Evolutionary conservation across 2,113 vertebrate species (phyloP).

Genomic region (Triplophysa tibetana): DNA sequence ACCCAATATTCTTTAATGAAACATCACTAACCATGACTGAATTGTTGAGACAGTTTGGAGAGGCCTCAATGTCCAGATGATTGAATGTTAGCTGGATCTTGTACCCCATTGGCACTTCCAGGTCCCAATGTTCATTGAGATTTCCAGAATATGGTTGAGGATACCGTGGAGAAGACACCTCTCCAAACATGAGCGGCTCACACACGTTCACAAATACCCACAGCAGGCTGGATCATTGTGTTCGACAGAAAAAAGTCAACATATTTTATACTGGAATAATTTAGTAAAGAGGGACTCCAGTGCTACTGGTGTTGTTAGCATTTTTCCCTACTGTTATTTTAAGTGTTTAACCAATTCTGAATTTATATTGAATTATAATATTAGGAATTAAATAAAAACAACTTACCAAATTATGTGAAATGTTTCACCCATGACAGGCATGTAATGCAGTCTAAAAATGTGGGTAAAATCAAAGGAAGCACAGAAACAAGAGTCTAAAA

Average conservation of each 20-base stretch:
- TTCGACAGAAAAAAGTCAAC: background rate
- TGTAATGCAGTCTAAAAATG: background rate
- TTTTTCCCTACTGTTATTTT: too few species aligned
- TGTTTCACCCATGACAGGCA: slow-evolving; percentile 43
- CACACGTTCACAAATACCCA: slow-evolving; percentile 55
- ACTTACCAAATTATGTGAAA: slow-evolving; percentile 53
- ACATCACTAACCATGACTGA: slow-evolving; percentile 81
- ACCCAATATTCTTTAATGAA: background rate
- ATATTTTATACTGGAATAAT: background rate
- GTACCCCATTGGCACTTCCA: slow-evolving; percentile 81
- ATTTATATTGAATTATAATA: background rate
- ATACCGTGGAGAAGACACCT: slow-evolving; percentile 81
- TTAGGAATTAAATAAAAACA: background rate
- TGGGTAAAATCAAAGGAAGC: slow-evolving; percentile 3
- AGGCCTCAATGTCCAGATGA: slow-evolving; percentile 86
- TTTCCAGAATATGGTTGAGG: slow-evolving; percentile 83
- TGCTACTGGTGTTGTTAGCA: too few species aligned
- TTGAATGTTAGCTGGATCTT: slow-evolving; percentile 82
- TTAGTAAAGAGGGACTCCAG: too few species aligned
- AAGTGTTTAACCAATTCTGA: too few species aligned
- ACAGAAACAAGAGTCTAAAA: slow-evolving; percentile 53
- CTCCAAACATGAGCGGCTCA: slow-evolving; percentile 70
- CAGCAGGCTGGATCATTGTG: slow-evolving; percentile 61
- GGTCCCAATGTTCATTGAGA: slow-evolving; percentile 74
- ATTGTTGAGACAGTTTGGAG: slow-evolving; percentile 83